Conservation (phyloP, 2,797 vertebrate genomes). For the Echiichthys vipera region DNA sequence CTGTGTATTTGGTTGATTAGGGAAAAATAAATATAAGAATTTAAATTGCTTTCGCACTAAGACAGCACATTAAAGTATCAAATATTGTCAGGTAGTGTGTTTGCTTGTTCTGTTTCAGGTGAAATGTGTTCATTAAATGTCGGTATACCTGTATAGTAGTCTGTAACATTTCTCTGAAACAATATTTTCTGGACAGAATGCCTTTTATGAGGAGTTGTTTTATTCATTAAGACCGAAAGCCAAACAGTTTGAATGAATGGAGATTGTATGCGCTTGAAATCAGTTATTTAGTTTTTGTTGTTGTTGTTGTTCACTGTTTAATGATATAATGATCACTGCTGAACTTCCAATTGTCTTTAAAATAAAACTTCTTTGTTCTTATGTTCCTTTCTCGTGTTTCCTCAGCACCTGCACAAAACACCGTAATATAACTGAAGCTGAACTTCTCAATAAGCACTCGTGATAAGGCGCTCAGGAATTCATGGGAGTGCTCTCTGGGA, state of each 20-base stretch:
- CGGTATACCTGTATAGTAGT: no score
- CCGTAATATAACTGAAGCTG: conserved; percentile 20
- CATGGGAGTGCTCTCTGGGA: conserved; percentile 35
- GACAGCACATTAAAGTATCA: background rate
- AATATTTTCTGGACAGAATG: background rate
- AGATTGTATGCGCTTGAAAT: conserved; percentile 7
- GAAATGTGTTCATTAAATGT: no score
- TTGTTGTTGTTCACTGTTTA: background rate
- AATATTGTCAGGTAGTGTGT: background rate
- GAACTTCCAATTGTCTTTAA: background rate
- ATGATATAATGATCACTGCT: background rate
- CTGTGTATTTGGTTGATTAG: background rate
- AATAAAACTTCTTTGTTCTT: conserved; percentile 43
- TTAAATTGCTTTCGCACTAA: background rate
- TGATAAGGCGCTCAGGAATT: conserved; percentile 49
- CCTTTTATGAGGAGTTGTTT: background rate
- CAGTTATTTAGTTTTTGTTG: background rate
- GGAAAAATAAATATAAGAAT: background rate
- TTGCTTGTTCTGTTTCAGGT: background rate
- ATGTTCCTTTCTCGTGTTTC: background rate
- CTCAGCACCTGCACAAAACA: conserved; percentile 5
- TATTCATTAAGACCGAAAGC: background rate
- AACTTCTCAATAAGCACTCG: background rate
- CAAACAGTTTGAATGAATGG: background rate
- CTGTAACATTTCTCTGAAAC: background rate